phyloP scores from a whole-genome alignment of 2,888 invertebrate genomes.

The Thera britannica region DNA sequence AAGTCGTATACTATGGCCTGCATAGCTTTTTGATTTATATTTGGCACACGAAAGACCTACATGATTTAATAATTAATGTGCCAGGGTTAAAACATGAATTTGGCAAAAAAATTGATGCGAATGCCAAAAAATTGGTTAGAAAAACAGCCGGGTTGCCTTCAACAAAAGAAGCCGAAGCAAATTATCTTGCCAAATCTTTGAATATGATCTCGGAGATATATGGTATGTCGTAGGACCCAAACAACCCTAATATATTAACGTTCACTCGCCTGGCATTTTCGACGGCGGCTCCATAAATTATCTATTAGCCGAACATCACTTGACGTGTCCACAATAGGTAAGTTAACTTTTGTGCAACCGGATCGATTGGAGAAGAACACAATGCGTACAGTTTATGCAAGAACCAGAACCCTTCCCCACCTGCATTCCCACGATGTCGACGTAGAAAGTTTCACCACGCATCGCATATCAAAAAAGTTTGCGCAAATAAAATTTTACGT shows the following conservation, averaged over 20 bases:
- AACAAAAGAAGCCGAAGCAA: slow-evolving; percentile 59
- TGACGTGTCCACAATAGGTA: slow-evolving; percentile 77
- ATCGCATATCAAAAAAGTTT: slow-evolving; percentile 65
- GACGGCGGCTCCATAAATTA: slow-evolving; percentile 79
- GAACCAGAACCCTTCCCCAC: slow-evolving; percentile 77
- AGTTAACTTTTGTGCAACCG: slow-evolving; percentile 81
- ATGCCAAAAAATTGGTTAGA: slow-evolving; percentile 21
- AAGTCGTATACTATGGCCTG: not conserved
- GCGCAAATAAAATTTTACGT: slow-evolving; percentile 78
- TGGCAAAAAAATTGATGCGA: not conserved
- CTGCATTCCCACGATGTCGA: slow-evolving; percentile 80
- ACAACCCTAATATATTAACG: slow-evolving; percentile 80
- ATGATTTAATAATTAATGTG: not conserved
- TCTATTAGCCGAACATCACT: slow-evolving; percentile 80
- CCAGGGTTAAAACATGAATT: not conserved
- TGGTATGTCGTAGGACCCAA: slow-evolving; percentile 59
- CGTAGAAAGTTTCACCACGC: slow-evolving; percentile 74
- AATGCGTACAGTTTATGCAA: slow-evolving; percentile 57
- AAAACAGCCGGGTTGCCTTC: slow-evolving; percentile 32
- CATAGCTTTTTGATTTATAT: not conserved
- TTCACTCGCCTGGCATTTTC: slow-evolving; percentile 61
- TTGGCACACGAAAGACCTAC: not conserved
- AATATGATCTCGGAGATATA: slow-evolving; percentile 59
- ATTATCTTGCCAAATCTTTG: slow-evolving; percentile 70
- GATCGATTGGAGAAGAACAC: slow-evolving; percentile 56